Evolutionary conservation across 2,888 invertebrate genomes (phyloP), one percentile per base, ranked within the genome.

Genomic region (Bombyx huttoni): DNA sequence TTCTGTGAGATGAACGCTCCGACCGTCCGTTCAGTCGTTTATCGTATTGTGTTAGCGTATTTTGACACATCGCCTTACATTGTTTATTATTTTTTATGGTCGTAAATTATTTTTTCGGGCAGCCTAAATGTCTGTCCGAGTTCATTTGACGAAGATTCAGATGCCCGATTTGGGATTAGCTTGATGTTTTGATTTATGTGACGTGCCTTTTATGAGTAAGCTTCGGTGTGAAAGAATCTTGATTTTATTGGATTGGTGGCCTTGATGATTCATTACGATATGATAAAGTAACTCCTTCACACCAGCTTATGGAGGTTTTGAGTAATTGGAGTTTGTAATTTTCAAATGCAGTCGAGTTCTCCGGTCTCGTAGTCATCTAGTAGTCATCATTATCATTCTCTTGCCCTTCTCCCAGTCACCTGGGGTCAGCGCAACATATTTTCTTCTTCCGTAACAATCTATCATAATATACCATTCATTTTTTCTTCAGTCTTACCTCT

Each of bases 21-120:
- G 62, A 61, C 63, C 68, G 56, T 68, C 65, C 59, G 65, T 68
- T 68, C 58, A 64, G 65, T 60, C 65, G 66, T 60, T 79, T 71
- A 82, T 73, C 74, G 70, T 65, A 76, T 82, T 81, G 75, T 85
- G 74, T 70, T 58, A 61, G 65, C 66, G 68, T 87, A 84, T 88
- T 88, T 88, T 88, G 88, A 88, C 88, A 88, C 78, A 88, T 86
- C 75, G 78, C 80, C 62, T 54, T 57, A 59, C 67, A 79, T 88
- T 88, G 87, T 87, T 78, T 79, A 78, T 64, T 57, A 58, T 74
- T 80, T 80, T 81, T 77, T 64, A 53, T 61, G 68, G 64, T 69
- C 73, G 68, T 86, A 88, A 81, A 86, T 86, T 79, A 81, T 76
- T 70, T 78, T 76, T 74, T 68, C 51, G 53, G 50, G 56, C 40